Evolutionary conservation across 2,113 vertebrate genomes (phyloP), one percentile per base, ranked within the genome.

Genomic region (Brachyhypopomus occidentalis): DNA sequence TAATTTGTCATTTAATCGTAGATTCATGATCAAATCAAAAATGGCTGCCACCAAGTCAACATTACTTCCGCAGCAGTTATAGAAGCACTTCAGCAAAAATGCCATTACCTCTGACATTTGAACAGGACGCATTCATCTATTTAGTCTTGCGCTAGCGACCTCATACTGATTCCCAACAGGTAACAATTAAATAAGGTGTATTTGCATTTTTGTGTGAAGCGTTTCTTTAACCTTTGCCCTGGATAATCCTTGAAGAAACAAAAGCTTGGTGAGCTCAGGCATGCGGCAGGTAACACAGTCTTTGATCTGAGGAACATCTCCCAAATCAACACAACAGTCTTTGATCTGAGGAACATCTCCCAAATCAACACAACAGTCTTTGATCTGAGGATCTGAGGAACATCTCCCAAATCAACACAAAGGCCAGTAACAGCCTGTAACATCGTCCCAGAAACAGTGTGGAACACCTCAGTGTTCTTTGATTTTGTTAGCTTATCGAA

Each of bases 401-500:
- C 75, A 73, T 38, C 72, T 36, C 78, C 87, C 82, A 90, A 90
- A 92, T 89, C 89, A 92, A 89, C 89, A 89, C 81, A 30, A 30
- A 30, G 30, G 30, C 30, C 30, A 30, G 30, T 30, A 88, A 89
- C 84, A 85, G 81, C 84, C 89, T 88, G 83, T 87, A 87, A 91
- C 78, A 87, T 77, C 85, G 72, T 79, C 85, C 75, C 70, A 83
- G 78, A 88, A 77, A 80, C 72, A 87, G 83, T 78, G 79, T 75
- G 86, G 80, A 88, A 83, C n/a, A 81, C 84, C 72, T 85, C 88
- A 82, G 86, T 84, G 45, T 52, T 52, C 45, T 52, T 52, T 52
- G 85, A 89, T 92, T 91, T 90, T 84, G 91, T 91, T 90, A 92
- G 90, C 90, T 94, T 92, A 92, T 92, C 86, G 85, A 89, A 92